A percentile compares a stretch with the other conserved stretches of the same genome.
Evolutionary conservation across 2,797 vertebrate genomes (phyloP).

Genomic region (Nasua narica): DNA sequence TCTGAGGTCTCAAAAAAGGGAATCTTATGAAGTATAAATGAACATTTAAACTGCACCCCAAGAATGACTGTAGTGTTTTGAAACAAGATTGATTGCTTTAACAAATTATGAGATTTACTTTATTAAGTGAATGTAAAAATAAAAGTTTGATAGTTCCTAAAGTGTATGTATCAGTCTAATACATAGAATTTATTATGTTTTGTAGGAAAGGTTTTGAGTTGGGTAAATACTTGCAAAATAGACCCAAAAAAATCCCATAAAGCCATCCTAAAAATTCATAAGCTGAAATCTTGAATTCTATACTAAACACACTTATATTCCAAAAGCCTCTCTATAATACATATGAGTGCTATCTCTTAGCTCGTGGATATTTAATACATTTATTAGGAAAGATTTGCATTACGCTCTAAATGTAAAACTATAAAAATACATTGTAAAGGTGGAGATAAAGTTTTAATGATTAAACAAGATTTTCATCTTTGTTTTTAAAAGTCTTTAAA

Average conservation of each 20-base stretch:
- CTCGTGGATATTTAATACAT: background rate
- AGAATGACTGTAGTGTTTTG: background rate
- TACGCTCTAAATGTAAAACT: background rate
- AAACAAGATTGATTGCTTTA: background rate
- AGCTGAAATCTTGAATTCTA: conserved; percentile 21
- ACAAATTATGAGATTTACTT: background rate
- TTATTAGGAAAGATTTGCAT: conserved; percentile 23
- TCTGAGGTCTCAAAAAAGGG: background rate
- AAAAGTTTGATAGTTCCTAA: background rate
- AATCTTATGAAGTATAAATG: background rate
- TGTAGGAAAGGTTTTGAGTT: background rate
- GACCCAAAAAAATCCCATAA: background rate
- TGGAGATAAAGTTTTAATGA: conserved; percentile 5
- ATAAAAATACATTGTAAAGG: background rate
- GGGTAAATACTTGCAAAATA: conserved; percentile 11
- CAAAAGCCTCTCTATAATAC: background rate
- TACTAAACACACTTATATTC: conserved; percentile 50
- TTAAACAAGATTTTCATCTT: conserved; percentile 31
- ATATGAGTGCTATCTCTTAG: background rate
- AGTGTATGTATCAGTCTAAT: background rate
- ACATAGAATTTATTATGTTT: background rate
- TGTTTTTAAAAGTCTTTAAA: conserved; percentile 17
- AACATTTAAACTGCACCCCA: background rate
- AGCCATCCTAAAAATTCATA: background rate
- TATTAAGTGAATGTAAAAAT: background rate